Evolutionary conservation across 2,888 invertebrate species (phyloP).

Genomic region (Trachelus stipa): DNA sequence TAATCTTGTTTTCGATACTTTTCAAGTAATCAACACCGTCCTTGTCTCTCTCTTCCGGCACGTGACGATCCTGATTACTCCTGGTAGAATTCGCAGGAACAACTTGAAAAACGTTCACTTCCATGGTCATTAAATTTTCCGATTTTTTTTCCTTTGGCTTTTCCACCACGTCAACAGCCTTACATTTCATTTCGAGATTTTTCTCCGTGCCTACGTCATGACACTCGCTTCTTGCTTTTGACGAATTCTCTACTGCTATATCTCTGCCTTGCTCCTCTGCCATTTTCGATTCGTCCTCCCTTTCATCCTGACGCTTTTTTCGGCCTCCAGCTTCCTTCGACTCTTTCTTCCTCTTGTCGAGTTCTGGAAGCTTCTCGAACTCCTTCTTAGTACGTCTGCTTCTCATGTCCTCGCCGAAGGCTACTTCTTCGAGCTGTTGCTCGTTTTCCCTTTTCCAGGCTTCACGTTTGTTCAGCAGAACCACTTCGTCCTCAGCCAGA

Average conservation of each 20-base stretch:
- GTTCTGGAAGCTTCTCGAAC: constrained; percentile 34
- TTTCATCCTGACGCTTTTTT: constrained; percentile 6
- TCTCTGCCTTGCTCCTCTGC: not conserved
- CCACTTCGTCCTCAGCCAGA: constrained; percentile 42
- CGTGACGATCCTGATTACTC: not conserved
- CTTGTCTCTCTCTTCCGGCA: not conserved
- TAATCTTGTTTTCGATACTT: constrained; percentile 26
- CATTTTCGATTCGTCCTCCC: not conserved
- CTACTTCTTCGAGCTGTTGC: constrained; percentile 46
- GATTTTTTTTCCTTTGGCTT: not conserved
- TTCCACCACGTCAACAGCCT: not conserved
- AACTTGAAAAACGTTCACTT: not conserved
- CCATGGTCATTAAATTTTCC: not conserved
- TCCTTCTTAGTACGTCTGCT: constrained; percentile 30
- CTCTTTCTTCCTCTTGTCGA: constrained; percentile 27
- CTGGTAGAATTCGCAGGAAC: not conserved
- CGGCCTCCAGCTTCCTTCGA: not conserved
- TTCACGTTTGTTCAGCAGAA: constrained; percentile 47
- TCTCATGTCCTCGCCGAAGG: constrained; percentile 48
- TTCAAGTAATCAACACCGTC: not conserved
- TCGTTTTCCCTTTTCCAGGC: constrained; percentile 47
- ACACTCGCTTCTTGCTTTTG: not conserved
- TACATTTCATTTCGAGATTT: not conserved
- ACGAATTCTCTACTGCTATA: not conserved
- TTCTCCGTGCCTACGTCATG: not conserved